These are phyloP conservation scores for Acanthoscelides obtectus DNA, from an alignment of 2,888 invertebrate species.

Conservation along the genomic window DNA sequence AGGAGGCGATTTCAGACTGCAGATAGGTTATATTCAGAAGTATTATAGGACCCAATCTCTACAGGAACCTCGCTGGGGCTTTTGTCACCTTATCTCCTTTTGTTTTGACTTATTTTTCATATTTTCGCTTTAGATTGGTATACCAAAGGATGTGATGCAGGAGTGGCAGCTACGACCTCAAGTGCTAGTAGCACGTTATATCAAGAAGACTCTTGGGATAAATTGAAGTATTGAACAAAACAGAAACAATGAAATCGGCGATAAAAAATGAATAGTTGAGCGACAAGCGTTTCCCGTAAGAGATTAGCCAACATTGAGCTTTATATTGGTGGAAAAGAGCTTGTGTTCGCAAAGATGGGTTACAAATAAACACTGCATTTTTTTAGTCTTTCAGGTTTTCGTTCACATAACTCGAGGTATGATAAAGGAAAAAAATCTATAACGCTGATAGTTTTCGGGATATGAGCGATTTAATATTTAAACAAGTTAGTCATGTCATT, in stretches of 20 bases:
- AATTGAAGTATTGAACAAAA: slow-evolving; percentile 52
- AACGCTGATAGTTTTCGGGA: too few species aligned
- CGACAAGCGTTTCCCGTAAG: too few species aligned
- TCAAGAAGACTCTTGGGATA: slow-evolving; percentile 75
- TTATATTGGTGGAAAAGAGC: not conserved
- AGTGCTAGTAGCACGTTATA: slow-evolving; percentile 75
- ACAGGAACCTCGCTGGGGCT: not conserved
- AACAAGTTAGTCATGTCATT: too few species aligned
- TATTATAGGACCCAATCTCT: too few species aligned
- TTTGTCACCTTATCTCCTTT: not conserved
- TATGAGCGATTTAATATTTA: too few species aligned
- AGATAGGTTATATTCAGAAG: too few species aligned
- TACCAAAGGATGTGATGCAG: slow-evolving; percentile 82
- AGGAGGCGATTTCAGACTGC: too few species aligned
- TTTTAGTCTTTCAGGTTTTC: too few species aligned
- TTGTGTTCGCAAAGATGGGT: not conserved
- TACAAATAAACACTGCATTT: not conserved
- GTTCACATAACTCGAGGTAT: too few species aligned
- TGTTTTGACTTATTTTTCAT: not conserved
- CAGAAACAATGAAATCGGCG: not conserved
- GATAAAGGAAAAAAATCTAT: too few species aligned
- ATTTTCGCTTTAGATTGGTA: slow-evolving; percentile 59
- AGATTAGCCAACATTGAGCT: not conserved
- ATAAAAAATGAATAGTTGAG: not conserved
- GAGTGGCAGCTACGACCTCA: slow-evolving; percentile 91